A percentile compares a stretch with the other conserved stretches of the same genome.
These are phyloP conservation scores for Drosophila prolongata DNA, from an alignment of 2,888 invertebrate genomes.

Conservation along the genomic window DNA sequence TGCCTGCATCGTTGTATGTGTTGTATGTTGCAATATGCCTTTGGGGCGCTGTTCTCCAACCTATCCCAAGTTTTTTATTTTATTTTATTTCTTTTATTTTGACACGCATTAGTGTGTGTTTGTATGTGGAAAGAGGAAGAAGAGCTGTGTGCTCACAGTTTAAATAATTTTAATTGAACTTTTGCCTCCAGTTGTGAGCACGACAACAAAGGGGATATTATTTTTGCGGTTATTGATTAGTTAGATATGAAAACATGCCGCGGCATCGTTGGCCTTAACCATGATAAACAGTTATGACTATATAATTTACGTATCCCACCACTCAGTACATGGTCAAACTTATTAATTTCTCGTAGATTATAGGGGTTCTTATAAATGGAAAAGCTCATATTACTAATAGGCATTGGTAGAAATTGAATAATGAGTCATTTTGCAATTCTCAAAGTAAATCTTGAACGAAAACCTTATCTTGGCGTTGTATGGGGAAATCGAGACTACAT, in stretches of 20 bases:
- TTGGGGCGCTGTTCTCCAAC: conserved; percentile 79
- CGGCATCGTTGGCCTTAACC: conserved; percentile 13
- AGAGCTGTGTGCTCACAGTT: conserved; percentile 42
- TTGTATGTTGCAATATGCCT: conserved; percentile 58
- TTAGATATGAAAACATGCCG: conserved; percentile 52
- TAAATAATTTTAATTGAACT: conserved; percentile 82
- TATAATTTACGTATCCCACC: conserved; percentile 45
- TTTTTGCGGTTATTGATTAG: conserved; percentile 74
- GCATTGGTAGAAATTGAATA: neutral
- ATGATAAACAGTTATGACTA: conserved; percentile 44
- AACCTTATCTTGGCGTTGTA: too few species aligned
- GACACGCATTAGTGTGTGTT: conserved; percentile 75
- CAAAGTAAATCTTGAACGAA: too few species aligned
- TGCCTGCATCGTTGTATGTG: conserved; percentile 36
- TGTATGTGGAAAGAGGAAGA: conserved; percentile 9
- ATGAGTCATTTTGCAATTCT: too few species aligned
- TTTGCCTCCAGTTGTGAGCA: conserved; percentile 66
- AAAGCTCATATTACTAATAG: conserved; percentile 8
- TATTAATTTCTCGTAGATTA: conserved; percentile 40
- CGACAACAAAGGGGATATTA: conserved; percentile 26
- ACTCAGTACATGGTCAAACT: conserved; percentile 27
- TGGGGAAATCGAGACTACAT: too few species aligned
- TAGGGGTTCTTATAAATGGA: conserved; percentile 9
- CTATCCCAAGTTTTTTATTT: conserved; percentile 80
- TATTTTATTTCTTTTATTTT: conserved; percentile 45